phyloP scores from a whole-genome alignment of 2,113 vertebrate species.

The Elachura formosa region DNA sequence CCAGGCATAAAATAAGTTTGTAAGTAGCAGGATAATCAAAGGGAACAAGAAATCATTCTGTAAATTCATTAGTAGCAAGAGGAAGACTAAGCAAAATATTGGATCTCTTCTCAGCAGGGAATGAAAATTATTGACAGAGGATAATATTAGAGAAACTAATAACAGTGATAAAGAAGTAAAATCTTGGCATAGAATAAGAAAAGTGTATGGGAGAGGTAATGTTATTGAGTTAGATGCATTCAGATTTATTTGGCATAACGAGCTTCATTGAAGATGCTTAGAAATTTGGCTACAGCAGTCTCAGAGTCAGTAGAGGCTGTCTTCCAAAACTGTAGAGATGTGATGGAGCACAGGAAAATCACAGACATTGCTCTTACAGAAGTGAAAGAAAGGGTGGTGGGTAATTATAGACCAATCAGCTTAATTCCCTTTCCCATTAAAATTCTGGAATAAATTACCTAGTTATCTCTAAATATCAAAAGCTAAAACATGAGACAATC shows the following conservation, averaged over 20 bases:
- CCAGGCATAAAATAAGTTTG: neutral
- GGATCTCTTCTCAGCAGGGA: neutral
- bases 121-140: neutral
- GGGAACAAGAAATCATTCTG: conserved; percentile 13
- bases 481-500: neutral
- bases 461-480: neutral
- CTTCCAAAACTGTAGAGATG: neutral
- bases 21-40: conserved; percentile 8
- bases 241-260: neutral
- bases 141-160: conserved; percentile 19
- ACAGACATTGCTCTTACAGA: neutral
- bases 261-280: neutral
- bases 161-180: neutral
- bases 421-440: neutral
- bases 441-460: neutral
- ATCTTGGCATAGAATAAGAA: neutral
- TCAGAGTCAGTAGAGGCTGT: neutral
- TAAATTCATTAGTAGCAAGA: conserved; percentile 33
- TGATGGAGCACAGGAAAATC: neutral
- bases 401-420: neutral
- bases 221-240: neutral
- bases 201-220: neutral
- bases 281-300: neutral
- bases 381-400: neutral
- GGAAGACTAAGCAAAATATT: conserved; percentile 27